Conservation (phyloP, 2,888 invertebrate species). For the Hofmannophila pseudospretella region DNA sequence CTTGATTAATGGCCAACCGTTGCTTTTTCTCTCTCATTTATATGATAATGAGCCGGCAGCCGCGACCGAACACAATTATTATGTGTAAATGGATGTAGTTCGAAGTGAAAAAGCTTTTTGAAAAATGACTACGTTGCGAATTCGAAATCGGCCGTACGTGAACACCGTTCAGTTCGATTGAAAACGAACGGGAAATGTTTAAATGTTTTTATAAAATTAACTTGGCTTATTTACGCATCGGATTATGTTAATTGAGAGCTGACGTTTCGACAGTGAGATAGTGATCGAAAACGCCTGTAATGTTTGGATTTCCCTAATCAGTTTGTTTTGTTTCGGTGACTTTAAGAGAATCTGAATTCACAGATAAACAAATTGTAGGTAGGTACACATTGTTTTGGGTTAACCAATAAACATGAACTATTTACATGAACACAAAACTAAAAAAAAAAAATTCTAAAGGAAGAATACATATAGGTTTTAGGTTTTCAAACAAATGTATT, state of each 20-base stretch:
- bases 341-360: conserved; percentile 5
- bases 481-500: too few relatives aligned
- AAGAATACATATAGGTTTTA: too few relatives aligned
- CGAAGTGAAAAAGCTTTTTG: conserved; percentile 49
- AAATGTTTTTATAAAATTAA: conserved; percentile 52
- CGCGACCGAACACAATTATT: conserved; percentile 65
- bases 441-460: too few relatives aligned
- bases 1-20: conserved; percentile 68
- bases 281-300: conserved; percentile 49
- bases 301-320: conserved; percentile 57
- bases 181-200: conserved; percentile 35
- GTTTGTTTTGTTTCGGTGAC: conserved; percentile 33
- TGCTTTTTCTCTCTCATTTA: conserved; percentile 75
- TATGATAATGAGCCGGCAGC: conserved; percentile 70
- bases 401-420: too few relatives aligned
- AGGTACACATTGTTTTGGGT: too few relatives aligned
- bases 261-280: conserved; percentile 44
- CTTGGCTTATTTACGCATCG: conserved; percentile 49
- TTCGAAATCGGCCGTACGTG: conserved; percentile 29
- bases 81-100: conserved; percentile 62
- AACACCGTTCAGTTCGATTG: conserved; percentile 30
- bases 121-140: conserved; percentile 29
- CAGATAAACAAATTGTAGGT: too few relatives aligned
- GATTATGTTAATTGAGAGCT: conserved; percentile 58
- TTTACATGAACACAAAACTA: too few relatives aligned